A percentile compares a stretch with the other conserved stretches of the same genome.
phyloP scores from a whole-genome alignment of 2,888 invertebrate species.

The Xestia ashworthii region DNA sequence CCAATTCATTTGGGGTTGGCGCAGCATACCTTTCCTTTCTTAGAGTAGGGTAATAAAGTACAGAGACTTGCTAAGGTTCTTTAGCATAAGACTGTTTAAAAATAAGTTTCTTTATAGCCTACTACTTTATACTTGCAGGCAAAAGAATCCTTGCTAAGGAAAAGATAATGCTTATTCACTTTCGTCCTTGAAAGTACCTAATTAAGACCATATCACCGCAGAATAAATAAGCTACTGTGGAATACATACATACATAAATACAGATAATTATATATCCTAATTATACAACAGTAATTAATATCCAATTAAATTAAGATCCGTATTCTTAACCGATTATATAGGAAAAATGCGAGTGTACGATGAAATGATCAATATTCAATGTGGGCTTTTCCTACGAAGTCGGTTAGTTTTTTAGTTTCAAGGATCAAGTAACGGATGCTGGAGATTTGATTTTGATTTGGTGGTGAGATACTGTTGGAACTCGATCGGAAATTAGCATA shows the following conservation, averaged over 20 bases:
- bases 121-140: background rate
- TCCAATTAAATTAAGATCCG: constrained; percentile 61
- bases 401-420: constrained; percentile 67
- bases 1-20: too few species aligned
- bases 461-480: constrained; percentile 47
- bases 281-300: constrained; percentile 38
- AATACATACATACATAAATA: background rate
- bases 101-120: too few species aligned
- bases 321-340: constrained; percentile 49
- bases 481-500: constrained; percentile 48
- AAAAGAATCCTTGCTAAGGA: background rate
- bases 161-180: background rate
- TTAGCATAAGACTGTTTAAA: background rate
- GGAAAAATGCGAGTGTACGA: constrained; percentile 60
- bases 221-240: background rate
- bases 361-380: constrained; percentile 73
- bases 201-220: background rate
- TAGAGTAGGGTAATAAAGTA: background rate
- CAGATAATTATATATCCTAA: constrained; percentile 9
- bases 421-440: constrained; percentile 75
- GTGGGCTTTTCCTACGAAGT: constrained; percentile 75
- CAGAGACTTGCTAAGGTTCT: background rate
- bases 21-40: background rate
- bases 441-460: constrained; percentile 45
- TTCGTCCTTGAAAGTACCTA: background rate